These are phyloP conservation scores for Chromoteleia sp. DNA, from an alignment of 2,888 invertebrate species.

Conservation along the genomic window DNA sequence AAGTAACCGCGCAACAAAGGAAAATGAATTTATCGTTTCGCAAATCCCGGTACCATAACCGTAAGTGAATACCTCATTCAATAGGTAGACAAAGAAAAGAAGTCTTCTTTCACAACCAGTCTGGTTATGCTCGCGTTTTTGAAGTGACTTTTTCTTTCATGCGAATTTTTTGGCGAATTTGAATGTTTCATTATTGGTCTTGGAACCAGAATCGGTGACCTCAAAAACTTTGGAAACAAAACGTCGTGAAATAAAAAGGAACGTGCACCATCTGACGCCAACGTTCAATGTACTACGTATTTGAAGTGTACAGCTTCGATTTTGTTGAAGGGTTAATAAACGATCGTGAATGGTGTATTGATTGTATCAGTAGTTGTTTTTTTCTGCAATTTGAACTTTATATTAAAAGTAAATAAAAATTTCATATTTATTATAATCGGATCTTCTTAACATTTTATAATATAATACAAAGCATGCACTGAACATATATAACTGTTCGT, in stretches of 20 bases:
- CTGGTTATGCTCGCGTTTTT: too few species aligned
- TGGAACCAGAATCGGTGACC: constrained; percentile 20
- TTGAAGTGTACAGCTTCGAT: not conserved
- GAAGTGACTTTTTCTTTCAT: too few species aligned
- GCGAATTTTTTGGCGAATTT: constrained; percentile 11
- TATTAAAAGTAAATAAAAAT: too few species aligned
- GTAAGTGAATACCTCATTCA: not conserved
- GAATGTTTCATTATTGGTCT: constrained; percentile 2
- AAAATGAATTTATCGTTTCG: constrained; percentile 2
- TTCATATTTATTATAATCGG: too few species aligned
- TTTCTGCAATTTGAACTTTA: too few species aligned
- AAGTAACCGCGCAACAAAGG: constrained; percentile 10
- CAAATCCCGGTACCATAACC: not conserved
- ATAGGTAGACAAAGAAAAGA: not conserved
- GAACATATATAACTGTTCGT: too few species aligned
- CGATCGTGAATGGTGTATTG: not conserved
- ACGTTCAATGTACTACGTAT: not conserved
- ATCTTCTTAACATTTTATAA: too few species aligned
- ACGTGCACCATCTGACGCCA: constrained; percentile 17
- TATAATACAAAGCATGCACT: too few species aligned
- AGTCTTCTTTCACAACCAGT: too few species aligned
- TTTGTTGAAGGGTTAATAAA: constrained; percentile 12
- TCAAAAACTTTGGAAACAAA: constrained; percentile 11
- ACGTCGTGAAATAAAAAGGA: constrained; percentile 6
- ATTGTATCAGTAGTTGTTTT: too few species aligned